A percentile compares a stretch with the other conserved stretches of the same genome.
These are phyloP conservation scores for Chiloscyllium punctatum DNA, from an alignment of 2,797 vertebrate species.

Conservation along the genomic window DNA sequence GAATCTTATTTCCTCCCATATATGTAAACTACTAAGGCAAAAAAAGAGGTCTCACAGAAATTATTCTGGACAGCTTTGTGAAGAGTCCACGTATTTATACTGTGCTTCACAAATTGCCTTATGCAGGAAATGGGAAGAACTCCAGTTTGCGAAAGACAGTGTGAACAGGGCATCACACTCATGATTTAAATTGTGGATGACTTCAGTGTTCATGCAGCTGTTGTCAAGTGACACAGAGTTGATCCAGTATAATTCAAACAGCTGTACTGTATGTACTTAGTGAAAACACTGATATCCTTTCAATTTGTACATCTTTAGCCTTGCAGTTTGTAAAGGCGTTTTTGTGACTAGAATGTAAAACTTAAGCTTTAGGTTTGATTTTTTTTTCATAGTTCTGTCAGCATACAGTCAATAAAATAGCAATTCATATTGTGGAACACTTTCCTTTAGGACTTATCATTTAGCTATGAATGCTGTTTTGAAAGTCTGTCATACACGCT, in stretches of 20 bases:
- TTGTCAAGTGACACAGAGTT: conserved; percentile 30
- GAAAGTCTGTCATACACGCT: not conserved
- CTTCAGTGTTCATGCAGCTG: conserved; percentile 36
- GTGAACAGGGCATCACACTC: conserved; percentile 19
- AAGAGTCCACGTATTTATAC: conserved; percentile 4
- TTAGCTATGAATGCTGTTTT: not conserved
- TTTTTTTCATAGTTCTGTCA: not conserved
- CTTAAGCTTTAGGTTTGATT: not conserved
- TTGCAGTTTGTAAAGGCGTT: not conserved
- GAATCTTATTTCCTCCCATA: not conserved
- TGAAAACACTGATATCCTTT: conserved; percentile 1
- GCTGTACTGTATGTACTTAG: not conserved
- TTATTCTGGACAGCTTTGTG: conserved; percentile 25
- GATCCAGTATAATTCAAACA: conserved; percentile 9
- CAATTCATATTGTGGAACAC: not conserved
- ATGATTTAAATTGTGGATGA: conserved; percentile 33
- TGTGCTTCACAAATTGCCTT: conserved; percentile 18
- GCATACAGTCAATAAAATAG: not conserved
- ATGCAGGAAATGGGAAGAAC: conserved; percentile 16
- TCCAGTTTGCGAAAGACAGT: conserved; percentile 29
- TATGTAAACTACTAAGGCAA: not conserved
- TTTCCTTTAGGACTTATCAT: not conserved
- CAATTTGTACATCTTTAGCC: not conserved
- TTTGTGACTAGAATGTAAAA: not conserved
- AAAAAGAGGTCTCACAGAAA: not conserved